Base-by-base conservation (phyloP, 2,113 vertebrate genomes). In the Penelope pileata region DNA sequence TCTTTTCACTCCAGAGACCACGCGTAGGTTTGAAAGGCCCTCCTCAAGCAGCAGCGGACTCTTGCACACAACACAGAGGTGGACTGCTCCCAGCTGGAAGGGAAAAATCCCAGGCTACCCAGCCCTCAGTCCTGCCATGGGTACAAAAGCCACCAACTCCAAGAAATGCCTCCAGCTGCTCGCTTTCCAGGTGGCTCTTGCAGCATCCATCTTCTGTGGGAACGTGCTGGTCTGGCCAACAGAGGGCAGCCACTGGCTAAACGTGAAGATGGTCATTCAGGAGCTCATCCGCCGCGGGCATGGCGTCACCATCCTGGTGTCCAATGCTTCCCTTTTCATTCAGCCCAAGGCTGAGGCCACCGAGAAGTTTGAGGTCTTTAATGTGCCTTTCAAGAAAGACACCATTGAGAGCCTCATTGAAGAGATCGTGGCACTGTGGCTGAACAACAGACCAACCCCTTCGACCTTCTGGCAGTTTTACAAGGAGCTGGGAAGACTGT, bases 231-330 rank as follows among this genome's bases (percentile, higher is more conserved):
- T 98, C 86, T 97, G 98, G 97, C 98, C 98, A 45, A 94, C 97
- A 0, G 98, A 98, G 92, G 98, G 96, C 88, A 99, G 98, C 58
- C 98, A 98, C 86, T 98, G 98, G 98, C 76, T 98, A 94, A 98
- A 99, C 18, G 96, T 98, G 94, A 97, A 97, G 50, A 59, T 74
- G 21, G 93, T 99, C 64, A 58, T 98, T 58, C 94, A 98, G 64
- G 97, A 97, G 72, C 74, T 99, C 32, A 93, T 93, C 32, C 80
- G 7, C 16, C 98, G 96, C 1, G 97, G 98, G 73, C 98, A 98
- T 88, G 96, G 58, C 5, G 91, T 98, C 66, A 98, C 97, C 0
- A 58, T 98, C 64, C 80, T 98, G 51, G 76, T 96, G 42, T 91
- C 97, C 66, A 96, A 97, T 0, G 91, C 93, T 10, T 94, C 97